Percentiles rank a stretch among this genome's conserved stretches.
phyloP scores from a whole-genome alignment of 2,113 vertebrate genomes.

The Sarotherodon lohbergeri region DNA sequence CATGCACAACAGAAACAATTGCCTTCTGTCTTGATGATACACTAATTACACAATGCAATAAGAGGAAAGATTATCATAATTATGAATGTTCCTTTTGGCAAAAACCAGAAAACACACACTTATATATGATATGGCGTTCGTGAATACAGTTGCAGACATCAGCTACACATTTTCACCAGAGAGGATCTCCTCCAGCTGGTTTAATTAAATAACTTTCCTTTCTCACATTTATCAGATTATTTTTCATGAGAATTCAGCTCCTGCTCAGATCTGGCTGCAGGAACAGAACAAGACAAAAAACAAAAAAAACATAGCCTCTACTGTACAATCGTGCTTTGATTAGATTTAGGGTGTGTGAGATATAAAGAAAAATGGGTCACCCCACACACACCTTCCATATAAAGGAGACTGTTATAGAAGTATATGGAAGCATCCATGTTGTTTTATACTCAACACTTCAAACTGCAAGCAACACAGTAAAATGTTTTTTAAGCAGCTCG shows the following conservation, averaged over 20 bases:
- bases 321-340: background rate
- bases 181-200: background rate
- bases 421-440: background rate
- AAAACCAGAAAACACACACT: background rate
- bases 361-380: background rate
- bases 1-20: background rate
- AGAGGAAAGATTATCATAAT: background rate
- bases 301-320: background rate
- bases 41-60: background rate
- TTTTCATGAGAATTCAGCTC: background rate
- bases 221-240: background rate
- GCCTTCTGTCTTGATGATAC: background rate
- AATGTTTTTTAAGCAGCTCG: background rate
- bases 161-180: background rate
- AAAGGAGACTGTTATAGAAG: background rate
- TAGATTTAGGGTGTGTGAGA: background rate
- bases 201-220: constrained; percentile 3
- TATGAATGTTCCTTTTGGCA: background rate
- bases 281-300: background rate
- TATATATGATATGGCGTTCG: background rate
- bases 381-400: background rate
- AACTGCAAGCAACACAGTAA: background rate
- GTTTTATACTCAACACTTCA: background rate
- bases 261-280: background rate
- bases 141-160: background rate